These are phyloP conservation scores for Alcedo atthis DNA, from an alignment of 2,797 vertebrate genomes.

Conservation along the genomic window DNA sequence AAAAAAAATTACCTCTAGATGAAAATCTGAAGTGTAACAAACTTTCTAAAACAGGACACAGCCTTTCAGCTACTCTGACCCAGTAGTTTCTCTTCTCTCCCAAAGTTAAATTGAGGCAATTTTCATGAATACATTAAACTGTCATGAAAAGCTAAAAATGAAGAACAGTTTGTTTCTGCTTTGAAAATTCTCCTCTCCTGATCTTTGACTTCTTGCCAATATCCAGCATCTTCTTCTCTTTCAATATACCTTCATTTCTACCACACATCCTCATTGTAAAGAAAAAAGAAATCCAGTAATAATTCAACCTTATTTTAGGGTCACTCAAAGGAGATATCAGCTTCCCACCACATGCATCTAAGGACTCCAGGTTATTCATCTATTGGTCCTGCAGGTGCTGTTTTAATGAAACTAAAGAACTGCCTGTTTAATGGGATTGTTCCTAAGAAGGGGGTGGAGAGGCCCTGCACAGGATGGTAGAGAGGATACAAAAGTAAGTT, in stretches of 20 bases:
- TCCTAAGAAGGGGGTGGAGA: not conserved
- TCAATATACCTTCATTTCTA: not conserved
- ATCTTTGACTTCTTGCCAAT: not conserved
- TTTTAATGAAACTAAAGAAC: not conserved
- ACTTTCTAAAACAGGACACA: not conserved
- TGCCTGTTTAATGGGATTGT: not conserved
- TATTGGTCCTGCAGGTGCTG: slow-evolving; percentile 12
- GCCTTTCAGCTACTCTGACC: not conserved
- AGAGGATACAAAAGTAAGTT: not conserved
- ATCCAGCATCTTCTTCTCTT: not conserved
- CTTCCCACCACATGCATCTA: not conserved
- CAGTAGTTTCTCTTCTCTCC: not conserved
- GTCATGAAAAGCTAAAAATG: not conserved
- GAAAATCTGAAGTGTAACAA: not conserved
- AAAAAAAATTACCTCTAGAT: not conserved
- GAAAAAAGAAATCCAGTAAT: not conserved
- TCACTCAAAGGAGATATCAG: slow-evolving; percentile 29
- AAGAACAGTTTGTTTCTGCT: slow-evolving; percentile 17
- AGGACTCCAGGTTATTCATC: not conserved
- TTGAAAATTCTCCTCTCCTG: not conserved
- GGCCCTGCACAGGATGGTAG: not conserved
- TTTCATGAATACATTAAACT: slow-evolving; percentile 23
- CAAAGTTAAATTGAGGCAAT: slow-evolving; percentile 50
- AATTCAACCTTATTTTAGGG: slow-evolving; percentile 20
- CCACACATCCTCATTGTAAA: not conserved